These are phyloP conservation scores for Ctenicera cuprea DNA, from an alignment of 2,888 invertebrate genomes.

Conservation along the genomic window DNA sequence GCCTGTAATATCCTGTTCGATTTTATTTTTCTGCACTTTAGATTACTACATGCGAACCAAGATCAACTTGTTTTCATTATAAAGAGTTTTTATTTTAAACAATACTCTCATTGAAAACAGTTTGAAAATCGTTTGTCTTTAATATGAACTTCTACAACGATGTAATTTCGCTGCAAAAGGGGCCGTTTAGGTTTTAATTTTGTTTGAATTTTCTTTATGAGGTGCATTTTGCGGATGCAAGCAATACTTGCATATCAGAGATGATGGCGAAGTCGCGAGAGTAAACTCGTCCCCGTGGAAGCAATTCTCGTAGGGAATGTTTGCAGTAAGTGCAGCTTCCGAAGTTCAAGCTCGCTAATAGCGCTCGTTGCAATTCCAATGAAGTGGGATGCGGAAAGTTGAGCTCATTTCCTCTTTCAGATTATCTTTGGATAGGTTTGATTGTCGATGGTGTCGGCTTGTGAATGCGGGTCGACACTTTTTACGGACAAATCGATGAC, in stretches of 20 bases:
- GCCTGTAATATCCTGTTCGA: too few relatives aligned
- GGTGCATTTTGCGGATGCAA: not conserved
- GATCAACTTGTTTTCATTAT: not conserved
- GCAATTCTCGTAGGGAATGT: conserved; percentile 52
- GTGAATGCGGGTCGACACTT: conserved; percentile 57
- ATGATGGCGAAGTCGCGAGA: conserved; percentile 5
- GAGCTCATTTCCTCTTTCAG: conserved; percentile 49
- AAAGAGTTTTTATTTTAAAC: too few relatives aligned
- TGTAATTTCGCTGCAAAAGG: not conserved
- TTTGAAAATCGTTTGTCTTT: not conserved
- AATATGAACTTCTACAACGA: not conserved
- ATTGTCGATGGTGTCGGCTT: conserved; percentile 54
- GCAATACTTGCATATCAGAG: not conserved
- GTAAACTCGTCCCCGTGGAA: conserved; percentile 17
- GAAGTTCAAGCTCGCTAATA: conserved; percentile 52
- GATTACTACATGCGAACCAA: too few relatives aligned
- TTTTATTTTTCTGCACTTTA: too few relatives aligned
- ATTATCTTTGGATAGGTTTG: conserved; percentile 53
- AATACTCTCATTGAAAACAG: too few relatives aligned
- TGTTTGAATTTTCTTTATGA: not conserved
- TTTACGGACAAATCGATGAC: conserved; percentile 59
- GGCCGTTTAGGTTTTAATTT: not conserved
- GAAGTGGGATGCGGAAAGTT: conserved; percentile 52
- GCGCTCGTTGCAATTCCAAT: conserved; percentile 55
- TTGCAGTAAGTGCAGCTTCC: conserved; percentile 52